These are phyloP conservation scores for Stegostoma tigrinum DNA, from an alignment of 2,113 vertebrate genomes.

Conservation along the genomic window DNA sequence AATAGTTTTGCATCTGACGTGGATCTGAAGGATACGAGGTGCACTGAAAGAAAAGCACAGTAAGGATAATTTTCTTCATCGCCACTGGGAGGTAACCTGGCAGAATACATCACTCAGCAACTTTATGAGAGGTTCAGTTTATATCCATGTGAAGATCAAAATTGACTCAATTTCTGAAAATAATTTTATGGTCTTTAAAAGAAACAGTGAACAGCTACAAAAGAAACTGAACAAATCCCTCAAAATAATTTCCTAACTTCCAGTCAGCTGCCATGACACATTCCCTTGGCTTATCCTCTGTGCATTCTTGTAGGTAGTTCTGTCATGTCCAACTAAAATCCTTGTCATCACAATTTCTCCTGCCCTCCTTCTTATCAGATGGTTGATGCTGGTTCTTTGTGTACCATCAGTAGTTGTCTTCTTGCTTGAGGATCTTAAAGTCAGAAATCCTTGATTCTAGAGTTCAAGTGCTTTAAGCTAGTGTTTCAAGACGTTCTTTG, in stretches of 20 bases:
- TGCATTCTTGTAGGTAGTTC: not conserved
- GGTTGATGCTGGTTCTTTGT: not conserved
- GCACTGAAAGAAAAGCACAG: not conserved
- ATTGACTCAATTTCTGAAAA: not conserved
- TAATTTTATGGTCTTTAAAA: not conserved
- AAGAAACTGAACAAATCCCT: not conserved
- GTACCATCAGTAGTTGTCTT: not conserved
- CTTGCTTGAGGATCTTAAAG: not conserved
- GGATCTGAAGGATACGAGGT: no score
- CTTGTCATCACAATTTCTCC: not conserved
- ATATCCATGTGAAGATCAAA: not conserved
- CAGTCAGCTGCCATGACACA: not conserved
- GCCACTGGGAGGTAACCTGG: not conserved
- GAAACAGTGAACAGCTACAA: not conserved
- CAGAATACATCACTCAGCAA: not conserved
- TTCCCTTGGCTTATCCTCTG: not conserved
- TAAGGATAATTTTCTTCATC: not conserved
- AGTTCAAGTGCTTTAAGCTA: not conserved
- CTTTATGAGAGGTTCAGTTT: not conserved
- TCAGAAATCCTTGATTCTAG: not conserved
- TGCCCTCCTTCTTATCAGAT: not conserved
- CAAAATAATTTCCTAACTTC: not conserved
- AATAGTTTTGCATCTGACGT: no score
- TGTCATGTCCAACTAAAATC: not conserved
- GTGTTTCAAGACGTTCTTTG: not conserved